Conservation (phyloP, 30 jellyfish, hydroid and myxozoan species). For the Catostylus mosaicus region DNA sequence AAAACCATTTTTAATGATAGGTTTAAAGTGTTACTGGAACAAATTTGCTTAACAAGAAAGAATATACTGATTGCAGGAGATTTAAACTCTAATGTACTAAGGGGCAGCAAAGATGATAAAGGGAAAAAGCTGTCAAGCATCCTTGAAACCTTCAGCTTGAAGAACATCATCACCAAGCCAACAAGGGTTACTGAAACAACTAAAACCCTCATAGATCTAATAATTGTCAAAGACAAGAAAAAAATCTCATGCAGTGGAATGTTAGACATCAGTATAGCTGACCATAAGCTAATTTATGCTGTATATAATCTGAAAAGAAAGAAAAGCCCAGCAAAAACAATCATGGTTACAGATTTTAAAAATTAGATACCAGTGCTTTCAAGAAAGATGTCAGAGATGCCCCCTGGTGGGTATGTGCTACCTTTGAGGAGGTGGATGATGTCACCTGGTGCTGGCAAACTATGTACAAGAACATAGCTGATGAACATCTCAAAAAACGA, state of each 20-base stretch:
- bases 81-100: constrained; percentile 9
- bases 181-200: background rate
- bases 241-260: background rate
- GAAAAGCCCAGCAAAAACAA: constrained; percentile 29
- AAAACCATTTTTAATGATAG: constrained; percentile 28
- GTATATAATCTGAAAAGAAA: constrained; percentile 6
- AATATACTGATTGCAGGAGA: constrained; percentile 17
- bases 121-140: background rate
- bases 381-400: constrained; percentile 31
- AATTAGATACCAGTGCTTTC: constrained; percentile 41
- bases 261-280: background rate
- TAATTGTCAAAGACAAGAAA: background rate
- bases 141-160: background rate
- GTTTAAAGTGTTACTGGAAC: constrained; percentile 22
- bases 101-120: background rate
- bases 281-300: background rate
- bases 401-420: constrained; percentile 56
- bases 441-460: constrained; percentile 63
- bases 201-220: background rate
- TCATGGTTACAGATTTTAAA: constrained; percentile 42
- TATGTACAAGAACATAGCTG: constrained; percentile 46
- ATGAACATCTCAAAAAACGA: constrained; percentile 65
- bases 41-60: constrained; percentile 17
- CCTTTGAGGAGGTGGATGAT: constrained; percentile 55
- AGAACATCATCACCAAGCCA: background rate